Base-by-base conservation (phyloP, 2,113 vertebrate genomes). In the Micromys minutus region DNA sequence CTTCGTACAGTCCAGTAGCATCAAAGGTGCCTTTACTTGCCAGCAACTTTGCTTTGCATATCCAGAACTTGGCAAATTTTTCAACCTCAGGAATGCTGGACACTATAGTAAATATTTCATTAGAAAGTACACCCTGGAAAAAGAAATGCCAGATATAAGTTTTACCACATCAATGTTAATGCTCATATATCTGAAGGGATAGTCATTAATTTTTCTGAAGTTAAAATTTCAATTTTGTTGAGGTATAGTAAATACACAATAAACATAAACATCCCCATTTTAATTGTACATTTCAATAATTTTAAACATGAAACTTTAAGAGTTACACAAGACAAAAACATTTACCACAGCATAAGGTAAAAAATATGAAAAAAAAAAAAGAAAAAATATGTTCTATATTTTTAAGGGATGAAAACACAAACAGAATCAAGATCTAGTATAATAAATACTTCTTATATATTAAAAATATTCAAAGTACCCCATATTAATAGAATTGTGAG, bases 41-140 rank as follows among this genome's bases (percentile, higher is more conserved):
- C 67, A 99, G 98, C 22, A 99, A 97, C 24, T 99, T 98, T 0
- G 98, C 99, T 96, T 98, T 99, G 92, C 99, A 99, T 97, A 99
- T 99, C 99, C 99, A 99, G 97, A 99, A 99, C 94, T 98, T 99
- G 89, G 99, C 98, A 97, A 99, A 99, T 94, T 99, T 99, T 96
- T 99, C 98, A 24, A 98, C 98, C 57, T 99, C 97, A 0, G 99
- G 99, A 90, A 99, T 97, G 0, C 96, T 97, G 36, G 98, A 98
- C 55, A 99, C 94, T 42, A 99, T 95, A 2, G 96, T 94, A 12
- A 87, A 95, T 91, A 99, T 93, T 83, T 98, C 98, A 57, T 98
- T 97, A 0, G 97, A 69, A 34, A 74, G 79, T 69, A 97, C 97
- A 19, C 99, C 99, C 99, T 99, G 74, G 19, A 81, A 86, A 86